Evolutionary conservation across 2,113 vertebrate species (phyloP).

Genomic region (Sus scrofa): DNA sequence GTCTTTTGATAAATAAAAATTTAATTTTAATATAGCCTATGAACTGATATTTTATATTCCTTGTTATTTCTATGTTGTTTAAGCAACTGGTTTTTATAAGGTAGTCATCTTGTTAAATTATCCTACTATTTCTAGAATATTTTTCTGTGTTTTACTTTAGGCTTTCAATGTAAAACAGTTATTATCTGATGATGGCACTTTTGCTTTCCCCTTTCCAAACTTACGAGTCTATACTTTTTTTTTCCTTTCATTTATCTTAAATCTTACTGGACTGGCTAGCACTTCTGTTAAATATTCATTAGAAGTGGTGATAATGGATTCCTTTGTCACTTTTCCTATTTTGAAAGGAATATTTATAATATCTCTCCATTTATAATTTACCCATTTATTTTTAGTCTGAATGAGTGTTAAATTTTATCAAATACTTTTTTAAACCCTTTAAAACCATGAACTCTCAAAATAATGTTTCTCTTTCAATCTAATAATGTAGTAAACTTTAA

Average conservation of each 20-base stretch:
- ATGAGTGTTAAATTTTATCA: not conserved
- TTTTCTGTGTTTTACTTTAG: not conserved
- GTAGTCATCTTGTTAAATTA: not conserved
- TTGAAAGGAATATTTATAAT: not conserved
- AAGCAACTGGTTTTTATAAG: not conserved
- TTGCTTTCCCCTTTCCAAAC: not conserved
- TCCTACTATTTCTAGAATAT: not conserved
- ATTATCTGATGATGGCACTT: not conserved
- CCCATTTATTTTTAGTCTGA: not conserved
- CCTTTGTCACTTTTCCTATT: not conserved
- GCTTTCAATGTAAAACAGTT: not conserved
- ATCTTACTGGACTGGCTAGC: not conserved
- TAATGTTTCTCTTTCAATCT: not conserved
- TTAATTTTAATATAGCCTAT: not conserved
- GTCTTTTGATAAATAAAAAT: not conserved
- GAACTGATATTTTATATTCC: not conserved
- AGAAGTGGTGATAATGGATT: not conserved
- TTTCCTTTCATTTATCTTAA: not conserved
- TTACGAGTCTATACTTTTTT: not conserved
- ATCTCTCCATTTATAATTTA: not conserved
- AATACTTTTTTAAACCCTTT: not conserved
- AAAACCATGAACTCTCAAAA: too few species aligned
- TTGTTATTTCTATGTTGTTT: not conserved
- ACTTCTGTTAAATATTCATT: not conserved
- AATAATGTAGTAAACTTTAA: not conserved